Evolutionary conservation across 2,113 vertebrate genomes (phyloP).

Genomic region (Xenopus borealis): DNA sequence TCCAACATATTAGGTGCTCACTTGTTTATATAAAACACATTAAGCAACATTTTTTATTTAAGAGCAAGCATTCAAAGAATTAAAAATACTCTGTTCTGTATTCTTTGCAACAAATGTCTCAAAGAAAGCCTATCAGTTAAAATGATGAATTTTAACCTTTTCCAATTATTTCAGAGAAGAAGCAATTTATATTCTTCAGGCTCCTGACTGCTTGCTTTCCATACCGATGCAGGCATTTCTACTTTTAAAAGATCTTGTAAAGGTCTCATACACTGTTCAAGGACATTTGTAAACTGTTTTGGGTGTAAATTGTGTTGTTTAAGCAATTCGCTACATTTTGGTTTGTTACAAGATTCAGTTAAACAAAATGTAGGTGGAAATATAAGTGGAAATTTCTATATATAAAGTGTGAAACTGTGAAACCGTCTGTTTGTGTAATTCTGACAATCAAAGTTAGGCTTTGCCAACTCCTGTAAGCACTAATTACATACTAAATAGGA

Average conservation of each 20-base stretch:
- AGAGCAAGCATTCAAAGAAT: slow-evolving; percentile 36
- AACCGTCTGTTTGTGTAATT: too few relatives aligned
- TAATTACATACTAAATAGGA: too few relatives aligned
- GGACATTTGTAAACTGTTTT: slow-evolving; percentile 55
- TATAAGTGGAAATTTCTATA: not conserved
- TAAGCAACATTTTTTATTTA: slow-evolving; percentile 35
- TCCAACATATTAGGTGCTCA: not conserved
- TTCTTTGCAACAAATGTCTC: slow-evolving; percentile 64
- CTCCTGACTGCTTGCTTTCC: slow-evolving; percentile 61
- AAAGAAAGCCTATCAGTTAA: slow-evolving; percentile 73
- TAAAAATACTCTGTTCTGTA: slow-evolving; percentile 56
- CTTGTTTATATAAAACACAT: slow-evolving; percentile 24
- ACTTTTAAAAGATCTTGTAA: slow-evolving; percentile 70
- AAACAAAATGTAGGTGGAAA: not conserved
- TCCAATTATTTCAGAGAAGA: slow-evolving; percentile 68
- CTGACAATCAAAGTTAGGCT: too few relatives aligned
- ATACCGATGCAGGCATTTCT: slow-evolving; percentile 75
- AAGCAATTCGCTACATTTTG: slow-evolving; percentile 5
- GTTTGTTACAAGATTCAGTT: too few relatives aligned
- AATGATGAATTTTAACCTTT: slow-evolving; percentile 83
- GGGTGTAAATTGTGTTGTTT: slow-evolving; percentile 51
- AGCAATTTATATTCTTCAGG: slow-evolving; percentile 74
- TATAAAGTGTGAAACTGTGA: too few relatives aligned
- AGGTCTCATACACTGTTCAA: slow-evolving; percentile 62
- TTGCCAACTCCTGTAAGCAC: too few relatives aligned